Base-by-base conservation (phyloP, 2,888 invertebrate species). In the Papilio protenor region DNA sequence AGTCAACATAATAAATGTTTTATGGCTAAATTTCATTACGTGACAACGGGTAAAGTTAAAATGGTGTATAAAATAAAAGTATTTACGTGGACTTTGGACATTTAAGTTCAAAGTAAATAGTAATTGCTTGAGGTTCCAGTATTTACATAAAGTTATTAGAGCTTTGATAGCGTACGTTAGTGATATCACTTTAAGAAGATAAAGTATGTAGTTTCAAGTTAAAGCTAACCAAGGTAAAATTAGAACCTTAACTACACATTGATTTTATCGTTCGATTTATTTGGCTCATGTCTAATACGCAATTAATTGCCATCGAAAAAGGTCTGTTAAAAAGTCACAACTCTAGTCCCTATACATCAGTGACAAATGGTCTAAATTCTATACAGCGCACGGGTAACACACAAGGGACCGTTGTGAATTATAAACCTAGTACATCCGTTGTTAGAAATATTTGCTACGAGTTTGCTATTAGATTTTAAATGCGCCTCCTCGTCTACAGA, bases 401-500 rank as follows among this genome's bases (percentile, higher is more conserved):
- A 77, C 18, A 71, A 40, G 21, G 47, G 52, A 75, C 66, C 52
- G 76, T 66, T 66, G 10, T 76, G 76, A 73, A 78, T 76, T 75
- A 75, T 73, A 76, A 75, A 73, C 59, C 21, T 18, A 64, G 8
- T 66, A 78, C 76, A 78, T 78, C 78, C 78, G 78, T 69, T 78
- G 66, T 57, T 78, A 76, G 72, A 66, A 78, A 77, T 76, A 76
- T 45, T 77, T 78, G 77, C 72, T 45, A 75, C 64, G 61, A 61
- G 70, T 77, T 47, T 78, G 77, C 75, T 80, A 74, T 79, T 79
- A 75, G 77, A 81, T 81, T 81, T 82, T 80, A 80, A 82, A 82
- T 82, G 76, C 78, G 77, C 79, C 80, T 57, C 79, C 76, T 77
- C 59, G 79, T 78, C 71, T 79, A 80, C 80, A 83, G 82, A 83